Base-by-base conservation (phyloP, 2,888 invertebrate species). In the Odontomyia ornata region DNA sequence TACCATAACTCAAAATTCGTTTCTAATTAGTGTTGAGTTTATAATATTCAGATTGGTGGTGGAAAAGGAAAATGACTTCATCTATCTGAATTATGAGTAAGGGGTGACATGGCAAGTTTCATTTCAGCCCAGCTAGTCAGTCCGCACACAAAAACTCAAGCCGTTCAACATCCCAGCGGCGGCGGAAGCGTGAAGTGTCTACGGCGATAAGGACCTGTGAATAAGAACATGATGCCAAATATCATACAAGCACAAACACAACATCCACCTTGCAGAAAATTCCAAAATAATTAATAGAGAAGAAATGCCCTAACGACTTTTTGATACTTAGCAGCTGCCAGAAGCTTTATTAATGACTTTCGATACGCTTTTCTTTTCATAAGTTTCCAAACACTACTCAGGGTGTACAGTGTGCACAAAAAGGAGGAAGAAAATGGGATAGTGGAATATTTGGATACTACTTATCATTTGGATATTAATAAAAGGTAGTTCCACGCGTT, bases 221-320 rank as follows among this genome's bases (percentile, higher is more conserved):
- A 18, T n/a, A 30, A 47, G 69, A 57, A 60, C 3, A 18, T 5
- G 23, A 23, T 52, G 56, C 36, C 36, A 36, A 36, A 56, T 25
- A 23, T n/a, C 28, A 28, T n/a, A 47, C 30, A 23, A 56, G 60
- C 60, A 73, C 57, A 57, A 56, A 73, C 60, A 73, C 57, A 57
- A 57, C 73, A 57, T n/a, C 28, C 36, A 73, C 73, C 73, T 60
- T 73, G 36, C 73, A 57, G 30, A 73, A 73, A 60, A 57, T 73
- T 60, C 36, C 60, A 21, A 52, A 73, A 77, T 77, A 79, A 79
- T 79, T 79, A 79, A 79, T 79, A 79, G 77, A 77, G 77, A 77
- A 79, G 79, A 77, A 77, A 77, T 79, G 77, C 77, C 77, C 77
- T 79, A 79, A 79, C 79, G 79, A 79, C 79, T 79, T 79, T 79